Evolutionary conservation across 2,797 vertebrate genomes (phyloP), one percentile per base, ranked within the genome.

Genomic region (Ataeniobius toweri): DNA sequence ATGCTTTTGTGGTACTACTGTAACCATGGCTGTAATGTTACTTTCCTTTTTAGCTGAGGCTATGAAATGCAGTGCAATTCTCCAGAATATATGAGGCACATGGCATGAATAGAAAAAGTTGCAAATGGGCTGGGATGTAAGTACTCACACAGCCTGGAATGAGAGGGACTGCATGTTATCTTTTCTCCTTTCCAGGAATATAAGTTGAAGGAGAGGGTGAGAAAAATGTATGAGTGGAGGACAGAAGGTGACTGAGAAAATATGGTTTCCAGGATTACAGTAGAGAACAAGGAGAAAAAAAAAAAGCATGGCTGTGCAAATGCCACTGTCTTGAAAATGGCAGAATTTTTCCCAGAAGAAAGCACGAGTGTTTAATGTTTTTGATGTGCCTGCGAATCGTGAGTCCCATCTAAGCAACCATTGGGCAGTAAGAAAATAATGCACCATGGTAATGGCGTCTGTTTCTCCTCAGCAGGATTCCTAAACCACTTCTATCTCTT

Each of bases 221-320:
- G 74, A 71, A 79, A 86, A 74, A 48, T 50, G 67, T 78, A 65
- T 36, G 44, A 73, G 59, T 53, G 73, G 77, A 74, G 75, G 80
- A 78, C 65, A 68, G 18, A 41, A 68, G 36, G 82, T 88, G 88
- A 86, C 83, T 82, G 89, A 87, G 88, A 86, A 89, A 90, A 92
- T 80, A 79, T 74, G 72, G 79, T 79, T 84, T 90, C 84, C 83
- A 80, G 79, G 87, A 88, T 85, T 87, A 91, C 86, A 85, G 86
- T 83, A 86, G 82, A 85, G 83, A 83, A 78, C 78, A 77, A 79
- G 61, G 79, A 83, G 82, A 80, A 82, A 81, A 90, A 61, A 76
- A 79, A 81, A 82, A 84, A 85, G 82, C 85, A 81, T 80, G 90
- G 88, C 81, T 81, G 86, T 88, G 87, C 89, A 92, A 92, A 91